A percentile compares a stretch with the other conserved stretches of the same genome.
Conservation (phyloP, 2,888 invertebrate species). For the Raillietiella orientalis region DNA sequence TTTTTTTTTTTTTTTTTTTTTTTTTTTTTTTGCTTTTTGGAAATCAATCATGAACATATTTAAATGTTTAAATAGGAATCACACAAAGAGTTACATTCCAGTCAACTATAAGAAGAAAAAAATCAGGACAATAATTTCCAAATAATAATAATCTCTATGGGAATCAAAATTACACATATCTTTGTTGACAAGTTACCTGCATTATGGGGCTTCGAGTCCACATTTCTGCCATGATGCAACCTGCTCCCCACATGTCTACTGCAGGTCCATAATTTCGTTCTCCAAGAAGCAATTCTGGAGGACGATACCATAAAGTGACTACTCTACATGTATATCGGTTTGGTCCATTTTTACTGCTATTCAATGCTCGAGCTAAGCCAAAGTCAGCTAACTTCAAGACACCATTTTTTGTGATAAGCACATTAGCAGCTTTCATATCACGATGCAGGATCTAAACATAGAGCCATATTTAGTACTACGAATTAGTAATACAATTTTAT, state of each 20-base stretch:
- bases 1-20: too few species aligned
- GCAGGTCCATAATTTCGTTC: conserved; percentile 86
- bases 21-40: too few species aligned
- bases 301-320: conserved; percentile 80
- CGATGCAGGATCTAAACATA: conserved; percentile 36
- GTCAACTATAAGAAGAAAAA: too few species aligned
- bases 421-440: conserved; percentile 98
- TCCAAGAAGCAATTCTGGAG: conserved; percentile 32
- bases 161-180: too few species aligned
- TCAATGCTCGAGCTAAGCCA: conserved; percentile 78
- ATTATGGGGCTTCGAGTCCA: conserved; percentile 76
- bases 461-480: conserved; percentile 3
- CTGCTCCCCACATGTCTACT: conserved; percentile 69
- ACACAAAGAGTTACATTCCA: too few species aligned
- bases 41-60: too few species aligned
- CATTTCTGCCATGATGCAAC: conserved; percentile 99
- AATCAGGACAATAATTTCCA: too few species aligned
- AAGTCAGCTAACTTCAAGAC: conserved; percentile 87
- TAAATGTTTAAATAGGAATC: too few species aligned
- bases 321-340: conserved; percentile 81
- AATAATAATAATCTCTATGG: too few species aligned
- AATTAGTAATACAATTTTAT: conserved; percentile 3
- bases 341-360: conserved; percentile 38
- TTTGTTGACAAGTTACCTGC: too few species aligned
- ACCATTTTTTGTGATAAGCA: conserved; percentile 78